phyloP scores from a whole-genome alignment of 37 sponge, comb jelly and placozoan genomes.

The Cladorhizidae sp. region DNA sequence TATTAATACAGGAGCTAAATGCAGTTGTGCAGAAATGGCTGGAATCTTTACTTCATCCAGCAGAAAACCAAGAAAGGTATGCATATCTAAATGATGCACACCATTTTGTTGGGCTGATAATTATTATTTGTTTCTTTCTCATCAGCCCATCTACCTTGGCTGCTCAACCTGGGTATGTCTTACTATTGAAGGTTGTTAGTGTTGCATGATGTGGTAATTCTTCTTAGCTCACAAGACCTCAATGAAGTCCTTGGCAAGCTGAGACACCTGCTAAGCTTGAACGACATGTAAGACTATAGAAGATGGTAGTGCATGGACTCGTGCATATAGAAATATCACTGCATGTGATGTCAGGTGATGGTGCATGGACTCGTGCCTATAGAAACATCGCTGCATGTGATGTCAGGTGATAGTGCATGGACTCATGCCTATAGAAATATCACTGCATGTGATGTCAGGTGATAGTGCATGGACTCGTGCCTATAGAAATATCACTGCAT shows the following conservation, averaged over 20 bases:
- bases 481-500: no score
- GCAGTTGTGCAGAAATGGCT: conserved; percentile 70
- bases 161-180: conserved; percentile 15
- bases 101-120: background rate
- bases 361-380: no score
- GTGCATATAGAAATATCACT: no score
- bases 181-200: background rate
- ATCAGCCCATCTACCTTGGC: background rate
- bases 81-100: conserved; percentile 47
- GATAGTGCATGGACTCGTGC: no score
- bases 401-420: no score
- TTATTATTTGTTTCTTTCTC: background rate
- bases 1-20: conserved; percentile 65
- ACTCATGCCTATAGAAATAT: no score
- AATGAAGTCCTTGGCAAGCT: conserved; percentile 47
- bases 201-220: background rate
- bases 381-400: no score
- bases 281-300: conserved; percentile 34
- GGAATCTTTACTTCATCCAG: conserved; percentile 43
- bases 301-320: no score
- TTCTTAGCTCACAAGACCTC: conserved; percentile 51
- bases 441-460: no score
- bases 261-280: conserved; percentile 39
- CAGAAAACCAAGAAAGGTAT: conserved; percentile 37
- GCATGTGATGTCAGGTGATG: no score